These are phyloP conservation scores for Rhinoraja longicauda DNA, from an alignment of 2,797 vertebrate species.

Conservation along the genomic window DNA sequence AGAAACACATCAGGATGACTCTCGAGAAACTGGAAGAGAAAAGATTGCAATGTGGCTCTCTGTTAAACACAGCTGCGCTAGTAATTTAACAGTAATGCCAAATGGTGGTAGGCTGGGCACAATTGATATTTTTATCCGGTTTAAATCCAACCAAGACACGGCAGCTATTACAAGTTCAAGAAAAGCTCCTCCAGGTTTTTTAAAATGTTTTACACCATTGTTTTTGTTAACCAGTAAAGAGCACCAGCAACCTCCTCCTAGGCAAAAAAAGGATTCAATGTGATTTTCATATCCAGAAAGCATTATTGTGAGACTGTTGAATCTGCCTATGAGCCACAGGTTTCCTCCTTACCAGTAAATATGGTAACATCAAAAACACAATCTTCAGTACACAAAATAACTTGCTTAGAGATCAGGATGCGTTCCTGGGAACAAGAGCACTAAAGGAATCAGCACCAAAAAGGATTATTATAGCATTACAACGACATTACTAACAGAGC, in stretches of 20 bases:
- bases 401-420: no score
- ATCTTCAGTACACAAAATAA: no score
- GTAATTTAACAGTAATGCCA: neutral
- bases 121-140: neutral
- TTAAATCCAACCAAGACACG: neutral
- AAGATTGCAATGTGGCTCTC: neutral
- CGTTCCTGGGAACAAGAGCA: no score
- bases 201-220: neutral
- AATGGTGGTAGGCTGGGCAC: neutral
- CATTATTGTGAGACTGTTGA: neutral
- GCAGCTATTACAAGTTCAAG: neutral
- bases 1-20: conserved; percentile 74
- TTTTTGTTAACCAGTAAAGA: neutral
- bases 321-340: neutral
- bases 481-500: no score
- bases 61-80: neutral
- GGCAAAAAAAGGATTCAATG: neutral
- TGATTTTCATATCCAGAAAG: neutral
- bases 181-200: neutral
- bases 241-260: neutral
- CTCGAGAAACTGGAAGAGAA: conserved; percentile 72
- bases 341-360: neutral
- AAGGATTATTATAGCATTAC: no score
- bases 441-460: no score
- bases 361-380: neutral